phyloP scores from a whole-genome alignment of 1,140 invertebrate species.

The Caenorhabditis tropicalis region DNA sequence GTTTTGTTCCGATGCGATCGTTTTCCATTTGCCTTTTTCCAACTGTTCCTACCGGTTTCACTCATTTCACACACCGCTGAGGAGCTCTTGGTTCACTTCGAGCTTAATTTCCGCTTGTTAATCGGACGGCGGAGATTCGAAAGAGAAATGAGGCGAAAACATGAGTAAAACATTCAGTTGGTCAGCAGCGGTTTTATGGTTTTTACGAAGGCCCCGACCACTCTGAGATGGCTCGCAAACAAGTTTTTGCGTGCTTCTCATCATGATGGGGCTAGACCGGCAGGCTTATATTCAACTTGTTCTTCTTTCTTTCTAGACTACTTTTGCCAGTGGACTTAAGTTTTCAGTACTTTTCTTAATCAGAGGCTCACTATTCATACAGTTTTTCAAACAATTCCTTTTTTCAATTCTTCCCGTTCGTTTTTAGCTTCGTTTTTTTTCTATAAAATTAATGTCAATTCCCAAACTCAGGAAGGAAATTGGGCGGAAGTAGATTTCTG shows the following conservation, averaged over 20 bases:
- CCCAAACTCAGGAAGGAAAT: constrained; percentile 8
- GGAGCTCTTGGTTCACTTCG: not conserved
- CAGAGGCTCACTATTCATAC: not conserved
- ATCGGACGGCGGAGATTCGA: not conserved
- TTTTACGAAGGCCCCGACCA: constrained; percentile 23
- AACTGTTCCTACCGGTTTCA: not conserved
- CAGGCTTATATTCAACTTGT: not conserved
- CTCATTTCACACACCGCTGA: too few species aligned
- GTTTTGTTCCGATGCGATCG: constrained; percentile 7
- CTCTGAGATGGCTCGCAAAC: constrained; percentile 2
- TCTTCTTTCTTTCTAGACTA: not conserved
- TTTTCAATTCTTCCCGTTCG: not conserved
- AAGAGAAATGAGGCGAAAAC: constrained; percentile 9
- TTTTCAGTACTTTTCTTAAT: not conserved
- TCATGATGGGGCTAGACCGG: not conserved
- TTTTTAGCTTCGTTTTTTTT: not conserved
- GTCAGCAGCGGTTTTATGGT: constrained; percentile 11
- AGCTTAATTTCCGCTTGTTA: constrained; percentile 8
- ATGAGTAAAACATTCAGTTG: constrained; percentile 30
- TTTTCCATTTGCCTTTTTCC: not conserved
- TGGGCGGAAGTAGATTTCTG: constrained; percentile 21
- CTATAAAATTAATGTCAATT: not conserved
- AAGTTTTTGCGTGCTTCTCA: constrained; percentile 12
- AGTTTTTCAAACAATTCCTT: not conserved
- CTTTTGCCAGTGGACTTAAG: not conserved